Conservation (phyloP, 2,797 vertebrate genomes). For the Cuculus canorus region DNA sequence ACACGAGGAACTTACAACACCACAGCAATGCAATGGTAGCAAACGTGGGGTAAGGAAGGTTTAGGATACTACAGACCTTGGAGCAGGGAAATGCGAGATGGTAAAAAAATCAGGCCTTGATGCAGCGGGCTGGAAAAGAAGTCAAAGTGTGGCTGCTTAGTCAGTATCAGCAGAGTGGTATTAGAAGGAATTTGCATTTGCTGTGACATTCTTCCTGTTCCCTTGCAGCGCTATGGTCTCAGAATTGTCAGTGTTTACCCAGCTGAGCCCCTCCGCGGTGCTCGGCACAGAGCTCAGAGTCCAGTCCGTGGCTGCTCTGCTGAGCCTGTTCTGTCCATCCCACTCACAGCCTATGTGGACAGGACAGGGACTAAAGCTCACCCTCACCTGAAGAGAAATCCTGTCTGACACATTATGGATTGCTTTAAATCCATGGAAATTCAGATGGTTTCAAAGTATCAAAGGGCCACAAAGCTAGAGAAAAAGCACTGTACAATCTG, state of each 20-base stretch:
- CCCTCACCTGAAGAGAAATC: background rate
- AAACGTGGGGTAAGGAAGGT: background rate
- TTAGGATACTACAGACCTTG: conserved; percentile 50
- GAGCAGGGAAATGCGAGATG: background rate
- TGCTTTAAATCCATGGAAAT: background rate
- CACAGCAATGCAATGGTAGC: background rate
- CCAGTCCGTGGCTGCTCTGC: background rate
- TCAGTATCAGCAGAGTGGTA: background rate
- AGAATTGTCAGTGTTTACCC: background rate
- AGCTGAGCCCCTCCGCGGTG: background rate
- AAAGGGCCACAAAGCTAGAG: background rate
- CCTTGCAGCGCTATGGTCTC: background rate
- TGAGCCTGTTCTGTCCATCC: background rate
- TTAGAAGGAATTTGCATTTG: background rate
- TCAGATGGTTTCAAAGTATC: background rate
- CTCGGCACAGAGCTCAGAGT: background rate
- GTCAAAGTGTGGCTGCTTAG: background rate
- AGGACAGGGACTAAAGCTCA: background rate
- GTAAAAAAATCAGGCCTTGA: conserved; percentile 34
- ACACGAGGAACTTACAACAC: background rate
- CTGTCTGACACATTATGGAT: background rate
- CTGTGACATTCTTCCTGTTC: background rate
- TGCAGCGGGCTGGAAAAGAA: conserved; percentile 18
- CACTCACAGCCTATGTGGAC: background rate
- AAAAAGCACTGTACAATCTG: background rate